Evolutionary conservation across 2,113 vertebrate species (phyloP), one percentile per base, ranked within the genome.

Genomic region (Oncorhynchus nerka): DNA sequence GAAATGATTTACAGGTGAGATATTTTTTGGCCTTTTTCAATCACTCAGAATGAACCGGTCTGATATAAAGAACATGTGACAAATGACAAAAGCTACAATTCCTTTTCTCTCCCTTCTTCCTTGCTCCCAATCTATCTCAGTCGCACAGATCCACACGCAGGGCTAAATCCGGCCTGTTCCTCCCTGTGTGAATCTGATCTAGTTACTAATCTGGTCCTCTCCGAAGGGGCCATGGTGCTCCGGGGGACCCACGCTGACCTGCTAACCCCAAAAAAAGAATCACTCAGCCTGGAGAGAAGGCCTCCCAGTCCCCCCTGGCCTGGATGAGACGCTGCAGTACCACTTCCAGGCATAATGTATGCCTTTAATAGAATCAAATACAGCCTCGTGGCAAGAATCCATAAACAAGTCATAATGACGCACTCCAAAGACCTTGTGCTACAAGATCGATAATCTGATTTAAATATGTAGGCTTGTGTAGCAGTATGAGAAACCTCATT

Each of bases 181-280:
- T 79, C 64, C 73, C 49, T 28, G 75, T 79, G 71, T 51, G 74
- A 83, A 82, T 84, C 68, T 91, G 87, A 88, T 89, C 88, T 87
- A 90, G 73, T 91, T 91, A 85, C 83, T 89, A 86, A 88, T 89
- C 77, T 80, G 75, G 80, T 75, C 79, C 77, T 74, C 71, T 87
- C 82, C 73, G 73, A 86, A 39, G 57, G 26, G 78, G 79, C 68
- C 65, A 28, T 0, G 8, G 66, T 22, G 79, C 75, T 85, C 82
- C 77, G 30, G 76, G 51, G 83, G 73, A 62, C 79, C 51, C 61
- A 65, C 4, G 20, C 72, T 87, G 88, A 87, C 85, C 87, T 48
- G 80, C 74, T 91, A 88, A 81, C 86, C 76, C 7, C n/a, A 8
- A 75, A 89, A 87, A 78, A 78, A 81, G 62, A 24, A 20, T 59